Base-by-base conservation (phyloP, 2,113 vertebrate genomes). In the Barbus barbus region DNA sequence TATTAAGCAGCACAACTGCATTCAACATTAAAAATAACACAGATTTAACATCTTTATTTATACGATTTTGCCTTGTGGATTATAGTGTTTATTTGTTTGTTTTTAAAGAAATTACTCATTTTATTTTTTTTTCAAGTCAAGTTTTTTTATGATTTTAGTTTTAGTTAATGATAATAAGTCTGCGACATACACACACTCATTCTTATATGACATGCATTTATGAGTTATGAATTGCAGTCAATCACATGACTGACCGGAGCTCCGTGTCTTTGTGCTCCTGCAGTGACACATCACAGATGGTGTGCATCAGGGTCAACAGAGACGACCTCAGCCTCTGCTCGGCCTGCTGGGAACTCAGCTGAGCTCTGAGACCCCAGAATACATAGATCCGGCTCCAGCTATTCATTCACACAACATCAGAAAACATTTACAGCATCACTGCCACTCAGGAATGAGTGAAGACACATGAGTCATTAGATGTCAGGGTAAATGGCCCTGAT, bases 221-320 rank as follows among this genome's bases (percentile, higher is more conserved):
- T 53, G 51, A 53, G 18, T 1, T 36, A 36, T 38, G 65, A 69
- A 22, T 22, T 11, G 9, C 65, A 38, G 31, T 36, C 65, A 69
- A 1, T 69, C 20, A 22, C 33, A 8, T 12, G 65, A 38, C 31
- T 36, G 9, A 20, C 28, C 12, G 11, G 41, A 41, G 14, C 56
- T 79, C 38, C 18, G 8, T 26, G 36, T 36, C 22, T 28, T 38
- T 48, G 33, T 14, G 71, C 13, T 26, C 2, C 26, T 48, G 63
- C 18, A 53, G 38, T 41, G 80, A 53, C 65, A 56, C 28, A 51
- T 82, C 44, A 60, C 67, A 73, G 67, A 82, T 44, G 67, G 46
- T 73, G 86, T 75, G 77, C 58, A 88, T 86, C 83, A 78, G 58
- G 77, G 77, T 79, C 77, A 63, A 60, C 77, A 63, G 77, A 79